Evolutionary conservation across 2,113 vertebrate genomes (phyloP).

Genomic region (Lepus timidus): DNA sequence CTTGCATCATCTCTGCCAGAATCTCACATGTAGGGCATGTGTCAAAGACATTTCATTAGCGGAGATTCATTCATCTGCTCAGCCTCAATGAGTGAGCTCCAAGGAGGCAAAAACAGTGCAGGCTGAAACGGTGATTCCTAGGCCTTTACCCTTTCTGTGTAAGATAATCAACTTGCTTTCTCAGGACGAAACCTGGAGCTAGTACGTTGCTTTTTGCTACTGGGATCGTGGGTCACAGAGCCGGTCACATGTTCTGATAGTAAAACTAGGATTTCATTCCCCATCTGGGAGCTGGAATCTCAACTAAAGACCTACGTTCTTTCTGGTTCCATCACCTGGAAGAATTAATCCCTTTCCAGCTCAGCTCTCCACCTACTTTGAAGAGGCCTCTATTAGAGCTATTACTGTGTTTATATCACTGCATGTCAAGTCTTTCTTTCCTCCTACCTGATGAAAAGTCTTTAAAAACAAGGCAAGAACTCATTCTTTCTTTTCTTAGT

Average conservation of each 20-base stretch:
- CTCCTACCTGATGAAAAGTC: not conserved
- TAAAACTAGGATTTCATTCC: not conserved
- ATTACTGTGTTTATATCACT: not conserved
- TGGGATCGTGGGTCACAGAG: not conserved
- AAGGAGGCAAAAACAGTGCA: not conserved
- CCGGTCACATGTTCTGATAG: not conserved
- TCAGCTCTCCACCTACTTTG: not conserved
- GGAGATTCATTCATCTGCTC: not conserved
- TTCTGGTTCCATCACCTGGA: conserved; percentile 32
- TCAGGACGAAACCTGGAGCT: not conserved
- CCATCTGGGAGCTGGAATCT: not conserved
- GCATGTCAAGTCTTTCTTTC: not conserved
- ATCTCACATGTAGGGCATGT: not conserved
- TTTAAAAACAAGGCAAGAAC: conserved; percentile 8
- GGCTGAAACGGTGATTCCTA: not conserved
- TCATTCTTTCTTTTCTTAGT: conserved; percentile 4
- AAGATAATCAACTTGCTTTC: not conserved
- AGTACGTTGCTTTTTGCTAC: not conserved
- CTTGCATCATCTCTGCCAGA: not conserved
- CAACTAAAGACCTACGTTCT: conserved; percentile 43
- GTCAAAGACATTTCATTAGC: not conserved
- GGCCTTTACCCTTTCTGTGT: not conserved
- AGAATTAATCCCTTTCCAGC: conserved; percentile 51
- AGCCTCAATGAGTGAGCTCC: not conserved
- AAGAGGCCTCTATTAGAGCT: conserved; percentile 8